Evolutionary conservation across 2,888 invertebrate species (phyloP).

Genomic region (Blomia tropicalis): DNA sequence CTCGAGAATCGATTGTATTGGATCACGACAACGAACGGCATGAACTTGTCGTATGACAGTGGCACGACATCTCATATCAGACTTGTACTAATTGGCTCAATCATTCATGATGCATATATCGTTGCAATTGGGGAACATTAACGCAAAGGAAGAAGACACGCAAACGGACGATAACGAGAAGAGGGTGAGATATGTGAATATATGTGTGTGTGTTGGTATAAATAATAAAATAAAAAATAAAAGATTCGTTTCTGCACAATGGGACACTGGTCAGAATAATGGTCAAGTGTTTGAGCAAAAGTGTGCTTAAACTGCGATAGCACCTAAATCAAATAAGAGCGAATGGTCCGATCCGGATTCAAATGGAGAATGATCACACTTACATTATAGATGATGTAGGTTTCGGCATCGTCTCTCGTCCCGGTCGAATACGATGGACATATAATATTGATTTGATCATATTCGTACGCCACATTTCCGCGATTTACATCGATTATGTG

Average conservation of each 20-base stretch:
- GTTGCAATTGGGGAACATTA: background rate
- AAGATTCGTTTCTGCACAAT: background rate
- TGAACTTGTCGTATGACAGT: too few relatives aligned
- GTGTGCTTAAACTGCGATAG: background rate
- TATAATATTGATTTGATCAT: slow-evolving; percentile 87
- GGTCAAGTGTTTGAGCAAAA: background rate
- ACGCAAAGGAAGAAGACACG: background rate
- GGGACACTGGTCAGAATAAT: background rate
- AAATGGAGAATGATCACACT: slow-evolving; percentile 34
- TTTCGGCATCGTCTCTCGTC: slow-evolving; percentile 66
- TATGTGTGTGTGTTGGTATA: background rate
- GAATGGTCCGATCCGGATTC: background rate
- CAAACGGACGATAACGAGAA: background rate
- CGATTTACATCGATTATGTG: slow-evolving; percentile 90
- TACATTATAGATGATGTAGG: slow-evolving; percentile 86
- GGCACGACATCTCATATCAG: too few relatives aligned
- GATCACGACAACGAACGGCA: too few relatives aligned
- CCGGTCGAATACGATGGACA: slow-evolving; percentile 79
- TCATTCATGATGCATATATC: background rate
- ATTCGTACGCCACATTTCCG: slow-evolving; percentile 78
- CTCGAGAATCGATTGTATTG: too few relatives aligned
- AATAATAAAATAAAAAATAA: too few relatives aligned
- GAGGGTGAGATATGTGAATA: too few relatives aligned
- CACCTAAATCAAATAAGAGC: background rate
- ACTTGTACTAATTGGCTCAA: slow-evolving; percentile 2